Evolutionary conservation across 37 sponge, comb jelly and placozoan species (phyloP), one percentile per base, ranked within the genome.

Genomic region (Dysidea cf. avara): DNA sequence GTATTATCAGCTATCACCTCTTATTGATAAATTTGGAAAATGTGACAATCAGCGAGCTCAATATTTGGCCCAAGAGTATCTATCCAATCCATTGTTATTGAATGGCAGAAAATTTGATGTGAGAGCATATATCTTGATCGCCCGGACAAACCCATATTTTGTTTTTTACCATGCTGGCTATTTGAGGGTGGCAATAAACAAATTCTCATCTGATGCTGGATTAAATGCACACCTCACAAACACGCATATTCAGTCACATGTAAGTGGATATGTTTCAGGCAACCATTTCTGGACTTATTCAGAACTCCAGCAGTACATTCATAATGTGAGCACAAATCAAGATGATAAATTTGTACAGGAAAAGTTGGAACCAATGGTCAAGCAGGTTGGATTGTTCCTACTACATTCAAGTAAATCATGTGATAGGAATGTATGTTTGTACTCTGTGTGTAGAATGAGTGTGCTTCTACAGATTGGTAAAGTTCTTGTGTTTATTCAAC

Each of bases 111-210:
- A 93, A 35, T 93, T 93, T 74, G 94, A 93, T 69, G 56, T 93
- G 1, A 66, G 94, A 24, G 89, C 75, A 0, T 64, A 78, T 14
- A 30, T 93, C 3, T 47, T 93, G 46, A 84, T 93, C 57, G 94
- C 86, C 21, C 56, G 74, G 9, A 88, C 94, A 24, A 39, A 29
- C 35, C 94, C 94, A 1, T 93, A 76, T 35, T 37, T 88, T 12
- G 52, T 93, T 30, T 93, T 93, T 53, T 82, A 88, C 67, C 94
- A 88, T 53, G 81, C 85, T 3, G 89, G 94, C 31, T 93, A 88
- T 67, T 60, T 93, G 18, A 56, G 94, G 5, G 79, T 88, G 46
- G 75, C 88, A 1, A 22, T 88, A 39, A 68, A 81, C 46, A 18
- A 56, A 22, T 93, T 82, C 59, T 56, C 53, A 28, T 22, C 33